phyloP scores from a whole-genome alignment of 2,888 invertebrate species.

The Platycnemis pennipes region DNA sequence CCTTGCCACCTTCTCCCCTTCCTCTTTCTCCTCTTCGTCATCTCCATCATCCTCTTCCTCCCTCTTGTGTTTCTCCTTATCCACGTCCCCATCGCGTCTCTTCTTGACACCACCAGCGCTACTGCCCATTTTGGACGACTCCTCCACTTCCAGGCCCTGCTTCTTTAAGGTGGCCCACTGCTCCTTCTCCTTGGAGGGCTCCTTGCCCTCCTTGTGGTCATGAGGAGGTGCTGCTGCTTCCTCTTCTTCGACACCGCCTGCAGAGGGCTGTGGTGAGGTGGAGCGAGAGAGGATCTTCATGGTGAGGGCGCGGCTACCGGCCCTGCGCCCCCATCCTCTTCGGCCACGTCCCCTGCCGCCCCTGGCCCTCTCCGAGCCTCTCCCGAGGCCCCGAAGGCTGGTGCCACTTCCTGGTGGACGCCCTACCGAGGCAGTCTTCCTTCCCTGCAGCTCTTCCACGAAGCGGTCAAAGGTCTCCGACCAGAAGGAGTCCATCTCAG shows the following conservation, averaged over 20 bases:
- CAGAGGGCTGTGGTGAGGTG: background rate
- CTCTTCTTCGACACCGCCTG: background rate
- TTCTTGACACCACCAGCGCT: constrained; percentile 5
- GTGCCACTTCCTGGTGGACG: background rate
- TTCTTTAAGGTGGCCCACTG: background rate
- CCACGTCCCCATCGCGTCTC: background rate
- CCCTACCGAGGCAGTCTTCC: background rate
- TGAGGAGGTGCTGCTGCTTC: too few species aligned
- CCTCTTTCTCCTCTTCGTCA: constrained; percentile 14
- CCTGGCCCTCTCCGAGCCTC: constrained; percentile 68
- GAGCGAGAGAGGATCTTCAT: constrained; percentile 2
- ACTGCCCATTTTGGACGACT: background rate
- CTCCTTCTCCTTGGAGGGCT: background rate
- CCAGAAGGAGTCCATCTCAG: constrained; percentile 81
- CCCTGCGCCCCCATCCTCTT: constrained; percentile 75
- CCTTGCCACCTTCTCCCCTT: background rate
- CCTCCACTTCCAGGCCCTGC: background rate
- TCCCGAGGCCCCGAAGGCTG: background rate
- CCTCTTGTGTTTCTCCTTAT: constrained; percentile 20
- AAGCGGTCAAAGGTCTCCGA: constrained; percentile 88
- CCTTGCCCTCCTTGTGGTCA: background rate
- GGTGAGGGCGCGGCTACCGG: constrained; percentile 74
- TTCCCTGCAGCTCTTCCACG: constrained; percentile 86
- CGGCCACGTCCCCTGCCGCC: constrained; percentile 72
- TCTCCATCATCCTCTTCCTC: constrained; percentile 34